Evolutionary conservation across 2,888 invertebrate genomes (phyloP).

Genomic region (Blastobasis adustella): DNA sequence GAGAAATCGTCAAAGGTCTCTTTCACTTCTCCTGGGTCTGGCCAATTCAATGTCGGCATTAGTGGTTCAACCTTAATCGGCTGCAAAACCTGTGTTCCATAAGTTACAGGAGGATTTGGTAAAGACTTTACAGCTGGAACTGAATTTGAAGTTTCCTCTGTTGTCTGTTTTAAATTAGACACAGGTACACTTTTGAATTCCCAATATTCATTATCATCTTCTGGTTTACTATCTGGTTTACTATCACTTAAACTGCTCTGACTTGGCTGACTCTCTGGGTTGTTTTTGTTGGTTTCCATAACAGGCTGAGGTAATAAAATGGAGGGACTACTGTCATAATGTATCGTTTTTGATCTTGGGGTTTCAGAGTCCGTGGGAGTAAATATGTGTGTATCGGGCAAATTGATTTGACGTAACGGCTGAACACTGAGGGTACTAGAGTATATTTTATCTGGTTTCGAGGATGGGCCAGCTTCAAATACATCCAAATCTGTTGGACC

Average conservation of each 20-base stretch:
- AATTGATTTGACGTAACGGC: constrained; percentile 60
- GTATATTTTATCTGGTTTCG: constrained; percentile 50
- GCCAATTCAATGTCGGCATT: constrained; percentile 67
- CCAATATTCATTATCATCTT: constrained; percentile 50
- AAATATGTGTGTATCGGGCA: constrained; percentile 70
- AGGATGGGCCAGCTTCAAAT: constrained; percentile 41
- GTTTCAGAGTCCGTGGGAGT: constrained; percentile 70
- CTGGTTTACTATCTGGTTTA: not conserved
- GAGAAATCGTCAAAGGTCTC: constrained; percentile 62
- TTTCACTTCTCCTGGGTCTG: constrained; percentile 65
- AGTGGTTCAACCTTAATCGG: constrained; percentile 59
- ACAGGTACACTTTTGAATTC: constrained; percentile 42
- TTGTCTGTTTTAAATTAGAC: constrained; percentile 10
- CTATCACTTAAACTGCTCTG: constrained; percentile 15
- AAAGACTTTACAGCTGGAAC: constrained; percentile 15
- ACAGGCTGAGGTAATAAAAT: constrained; percentile 40
- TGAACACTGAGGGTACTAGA: constrained; percentile 56
- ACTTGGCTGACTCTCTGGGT: not conserved
- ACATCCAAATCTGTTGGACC: constrained; percentile 47
- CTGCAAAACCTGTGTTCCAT: constrained; percentile 52
- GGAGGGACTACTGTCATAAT: constrained; percentile 47
- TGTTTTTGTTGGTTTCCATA: constrained; percentile 20
- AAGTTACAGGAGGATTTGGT: constrained; percentile 24
- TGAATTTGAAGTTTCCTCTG: constrained; percentile 15
- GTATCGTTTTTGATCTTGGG: constrained; percentile 68